Conservation (phyloP, 53 echinoderm and acorn worm genomes). For the Arbacia lixula region DNA sequence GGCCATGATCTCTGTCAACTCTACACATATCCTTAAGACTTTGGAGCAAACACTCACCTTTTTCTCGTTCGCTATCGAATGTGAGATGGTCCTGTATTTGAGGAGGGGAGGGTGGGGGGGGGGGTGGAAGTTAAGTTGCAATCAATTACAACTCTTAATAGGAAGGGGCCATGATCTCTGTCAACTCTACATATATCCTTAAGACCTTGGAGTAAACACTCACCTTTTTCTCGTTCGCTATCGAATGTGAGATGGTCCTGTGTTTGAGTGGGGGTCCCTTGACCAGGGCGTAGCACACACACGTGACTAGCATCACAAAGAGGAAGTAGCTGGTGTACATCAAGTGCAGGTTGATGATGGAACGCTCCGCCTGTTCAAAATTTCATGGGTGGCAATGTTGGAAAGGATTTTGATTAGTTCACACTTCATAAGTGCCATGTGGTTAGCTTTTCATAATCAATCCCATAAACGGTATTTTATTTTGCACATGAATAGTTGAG, state of each 20-base stretch:
- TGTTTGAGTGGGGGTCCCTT: conserved; percentile 89
- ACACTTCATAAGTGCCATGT: no score
- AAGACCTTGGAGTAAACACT: no score
- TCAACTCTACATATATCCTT: neutral
- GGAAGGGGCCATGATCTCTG: neutral
- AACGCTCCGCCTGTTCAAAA: conserved; percentile 94
- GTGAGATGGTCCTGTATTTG: conserved; percentile 64
- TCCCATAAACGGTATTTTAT: no score
- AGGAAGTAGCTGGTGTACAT: conserved; percentile 99
- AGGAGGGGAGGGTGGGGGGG: no score
- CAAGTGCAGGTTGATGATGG: conserved; percentile 93
- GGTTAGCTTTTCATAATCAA: no score
- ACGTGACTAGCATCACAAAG: conserved; percentile 97
- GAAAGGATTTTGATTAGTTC: no score
- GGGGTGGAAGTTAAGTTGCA: neutral
- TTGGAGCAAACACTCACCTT: no score
- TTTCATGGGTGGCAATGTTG: no score
- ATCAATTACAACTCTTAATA: neutral
- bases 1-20: neutral
- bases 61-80: conserved; percentile 63
- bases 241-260: conserved; percentile 62
- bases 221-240: conserved; percentile 87
- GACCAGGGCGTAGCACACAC: conserved; percentile 95
- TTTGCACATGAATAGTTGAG: no score
- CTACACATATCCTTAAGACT: no score